phyloP scores from a whole-genome alignment of 2,797 vertebrate species.

The Poecilia velifera region DNA sequence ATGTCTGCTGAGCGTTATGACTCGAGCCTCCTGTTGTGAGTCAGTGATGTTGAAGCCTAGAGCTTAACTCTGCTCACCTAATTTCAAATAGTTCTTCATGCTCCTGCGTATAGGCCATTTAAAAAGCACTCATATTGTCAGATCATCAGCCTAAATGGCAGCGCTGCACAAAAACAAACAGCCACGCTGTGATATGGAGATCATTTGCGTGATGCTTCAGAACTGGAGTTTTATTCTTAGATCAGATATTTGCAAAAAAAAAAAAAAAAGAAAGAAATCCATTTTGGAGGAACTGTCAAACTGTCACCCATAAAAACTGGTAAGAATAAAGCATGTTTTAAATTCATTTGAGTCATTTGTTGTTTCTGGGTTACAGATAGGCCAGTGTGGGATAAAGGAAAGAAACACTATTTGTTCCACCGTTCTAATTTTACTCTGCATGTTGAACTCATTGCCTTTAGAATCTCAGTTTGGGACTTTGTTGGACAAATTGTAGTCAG shows the following conservation, averaged over 20 bases:
- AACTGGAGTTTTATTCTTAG: slow-evolving; percentile 43
- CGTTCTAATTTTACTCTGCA: neutral
- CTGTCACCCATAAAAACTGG: slow-evolving; percentile 21
- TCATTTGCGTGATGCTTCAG: slow-evolving; percentile 8
- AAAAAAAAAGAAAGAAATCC: neutral
- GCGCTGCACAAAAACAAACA: neutral
- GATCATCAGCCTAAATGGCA: neutral
- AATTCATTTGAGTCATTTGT: slow-evolving; percentile 25
- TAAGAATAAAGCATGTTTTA: slow-evolving; percentile 6
- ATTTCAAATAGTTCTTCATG: neutral
- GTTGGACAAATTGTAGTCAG: neutral
- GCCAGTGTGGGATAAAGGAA: neutral
- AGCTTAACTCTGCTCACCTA: neutral
- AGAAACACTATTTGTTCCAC: neutral
- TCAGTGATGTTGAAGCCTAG: neutral
- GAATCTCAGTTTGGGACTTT: neutral
- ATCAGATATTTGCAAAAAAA: slow-evolving; percentile 26
- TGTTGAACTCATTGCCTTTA: neutral
- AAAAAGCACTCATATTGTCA: neutral
- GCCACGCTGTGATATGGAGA: slow-evolving; percentile 26
- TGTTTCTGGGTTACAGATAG: neutral
- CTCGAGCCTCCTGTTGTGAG: neutral
- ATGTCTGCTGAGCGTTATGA: neutral
- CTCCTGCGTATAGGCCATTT: neutral
- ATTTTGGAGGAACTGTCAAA: slow-evolving; percentile 29